These are phyloP conservation scores for Papilio polyxenes DNA, from an alignment of 1,140 invertebrate genomes.

Conservation along the genomic window DNA sequence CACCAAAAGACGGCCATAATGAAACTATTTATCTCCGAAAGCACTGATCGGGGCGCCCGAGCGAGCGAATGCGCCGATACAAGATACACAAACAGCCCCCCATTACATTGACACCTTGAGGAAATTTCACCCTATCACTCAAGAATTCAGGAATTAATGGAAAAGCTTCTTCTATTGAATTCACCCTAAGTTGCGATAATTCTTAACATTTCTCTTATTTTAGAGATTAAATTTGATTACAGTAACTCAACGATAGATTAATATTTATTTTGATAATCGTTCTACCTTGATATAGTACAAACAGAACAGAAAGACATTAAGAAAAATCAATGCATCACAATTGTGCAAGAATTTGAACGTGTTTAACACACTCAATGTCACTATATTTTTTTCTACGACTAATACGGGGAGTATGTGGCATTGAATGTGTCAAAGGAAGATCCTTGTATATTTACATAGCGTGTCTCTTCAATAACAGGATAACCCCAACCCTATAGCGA, in stretches of 20 bases:
- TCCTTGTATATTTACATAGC: conserved; percentile 4
- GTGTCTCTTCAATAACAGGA: conserved; percentile 21
- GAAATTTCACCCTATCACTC: conserved; percentile 38
- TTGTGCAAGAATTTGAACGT: background rate
- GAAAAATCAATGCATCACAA: background rate
- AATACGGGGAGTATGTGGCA: background rate
- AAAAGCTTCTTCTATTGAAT: conserved; percentile 29
- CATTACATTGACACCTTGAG: conserved; percentile 50
- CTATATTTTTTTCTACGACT: background rate
- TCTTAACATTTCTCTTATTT: conserved; percentile 35
- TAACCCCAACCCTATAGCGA: background rate
- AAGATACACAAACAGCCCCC: conserved; percentile 45
- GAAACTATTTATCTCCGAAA: conserved; percentile 74
- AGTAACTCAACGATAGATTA: background rate
- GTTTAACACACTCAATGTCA: background rate
- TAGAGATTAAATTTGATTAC: background rate
- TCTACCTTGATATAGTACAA: too few relatives aligned
- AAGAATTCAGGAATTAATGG: conserved; percentile 38
- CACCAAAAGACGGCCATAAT: conserved; percentile 66
- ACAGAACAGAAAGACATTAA: background rate
- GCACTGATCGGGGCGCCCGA: conserved; percentile 53
- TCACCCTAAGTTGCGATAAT: conserved; percentile 7
- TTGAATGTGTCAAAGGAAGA: background rate
- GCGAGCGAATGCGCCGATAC: conserved; percentile 45
- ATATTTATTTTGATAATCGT: background rate